Evolutionary conservation across 2,888 invertebrate genomes (phyloP).

Genomic region (Digitonthophagus gazella): DNA sequence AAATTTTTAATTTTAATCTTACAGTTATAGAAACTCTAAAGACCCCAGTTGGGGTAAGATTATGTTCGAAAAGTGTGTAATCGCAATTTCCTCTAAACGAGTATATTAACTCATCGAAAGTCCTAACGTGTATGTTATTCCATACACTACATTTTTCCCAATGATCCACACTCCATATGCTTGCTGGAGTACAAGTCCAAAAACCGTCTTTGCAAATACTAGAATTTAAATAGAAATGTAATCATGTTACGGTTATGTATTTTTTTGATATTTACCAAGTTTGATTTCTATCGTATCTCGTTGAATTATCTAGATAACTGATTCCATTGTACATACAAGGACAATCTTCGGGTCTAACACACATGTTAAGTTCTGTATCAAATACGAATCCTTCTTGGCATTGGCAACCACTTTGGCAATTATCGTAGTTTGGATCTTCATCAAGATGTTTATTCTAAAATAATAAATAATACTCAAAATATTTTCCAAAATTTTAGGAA

Average conservation of each 20-base stretch:
- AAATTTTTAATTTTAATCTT: too few species aligned
- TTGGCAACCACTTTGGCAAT: conserved; percentile 7
- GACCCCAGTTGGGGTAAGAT: background rate
- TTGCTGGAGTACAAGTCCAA: background rate
- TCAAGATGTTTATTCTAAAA: conserved; percentile 5
- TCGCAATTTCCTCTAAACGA: conserved; percentile 9
- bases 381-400: conserved; percentile 9
- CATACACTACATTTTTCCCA: conserved; percentile 12
- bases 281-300: background rate
- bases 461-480: background rate
- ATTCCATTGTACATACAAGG: conserved; percentile 9
- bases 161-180: background rate
- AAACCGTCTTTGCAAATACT: background rate
- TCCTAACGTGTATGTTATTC: background rate
- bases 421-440: conserved; percentile 1
- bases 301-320: conserved; percentile 4
- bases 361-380: background rate
- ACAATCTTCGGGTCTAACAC: conserved; percentile 13
- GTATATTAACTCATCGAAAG: background rate
- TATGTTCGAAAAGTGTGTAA: conserved; percentile 7
- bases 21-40: background rate
- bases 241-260: too few species aligned
- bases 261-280: conserved; percentile 4
- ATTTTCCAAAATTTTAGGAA: background rate
- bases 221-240: background rate